phyloP scores from a whole-genome alignment of 2,888 invertebrate genomes.

The Pollenia labialis region DNA sequence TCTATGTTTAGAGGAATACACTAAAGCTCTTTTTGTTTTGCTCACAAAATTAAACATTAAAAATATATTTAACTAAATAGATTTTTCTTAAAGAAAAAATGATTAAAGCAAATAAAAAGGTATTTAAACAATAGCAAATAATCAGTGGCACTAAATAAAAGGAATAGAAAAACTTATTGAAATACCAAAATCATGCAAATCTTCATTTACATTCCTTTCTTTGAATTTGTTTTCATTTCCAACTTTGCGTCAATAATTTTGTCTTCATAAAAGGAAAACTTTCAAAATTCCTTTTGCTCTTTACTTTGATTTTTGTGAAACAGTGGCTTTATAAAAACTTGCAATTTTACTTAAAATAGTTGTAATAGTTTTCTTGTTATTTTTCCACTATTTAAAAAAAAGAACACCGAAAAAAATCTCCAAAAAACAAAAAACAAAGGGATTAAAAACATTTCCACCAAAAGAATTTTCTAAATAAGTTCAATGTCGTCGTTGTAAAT shows the following conservation, averaged over 20 bases:
- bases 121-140: slow-evolving; percentile 22
- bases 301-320: neutral
- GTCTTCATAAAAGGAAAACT: neutral
- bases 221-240: neutral
- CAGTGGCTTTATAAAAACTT: neutral
- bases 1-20: neutral
- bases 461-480: slow-evolving; percentile 61
- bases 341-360: neutral
- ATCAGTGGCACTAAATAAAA: neutral
- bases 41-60: neutral
- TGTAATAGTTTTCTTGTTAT: neutral
- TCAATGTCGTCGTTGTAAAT: slow-evolving; percentile 58
- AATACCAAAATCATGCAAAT: neutral
- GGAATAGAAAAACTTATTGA: neutral
- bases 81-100: neutral
- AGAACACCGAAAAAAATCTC: neutral
- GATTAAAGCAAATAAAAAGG: slow-evolving; percentile 1
- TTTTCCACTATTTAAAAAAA: neutral
- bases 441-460: slow-evolving; percentile 32
- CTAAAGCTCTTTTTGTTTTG: neutral
- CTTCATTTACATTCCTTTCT: neutral
- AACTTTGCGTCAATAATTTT: neutral
- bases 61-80: neutral
- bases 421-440: neutral
- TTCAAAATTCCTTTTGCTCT: neutral